These are phyloP conservation scores for Heterochromis multidens DNA, from an alignment of 2,113 vertebrate species.

Conservation along the genomic window DNA sequence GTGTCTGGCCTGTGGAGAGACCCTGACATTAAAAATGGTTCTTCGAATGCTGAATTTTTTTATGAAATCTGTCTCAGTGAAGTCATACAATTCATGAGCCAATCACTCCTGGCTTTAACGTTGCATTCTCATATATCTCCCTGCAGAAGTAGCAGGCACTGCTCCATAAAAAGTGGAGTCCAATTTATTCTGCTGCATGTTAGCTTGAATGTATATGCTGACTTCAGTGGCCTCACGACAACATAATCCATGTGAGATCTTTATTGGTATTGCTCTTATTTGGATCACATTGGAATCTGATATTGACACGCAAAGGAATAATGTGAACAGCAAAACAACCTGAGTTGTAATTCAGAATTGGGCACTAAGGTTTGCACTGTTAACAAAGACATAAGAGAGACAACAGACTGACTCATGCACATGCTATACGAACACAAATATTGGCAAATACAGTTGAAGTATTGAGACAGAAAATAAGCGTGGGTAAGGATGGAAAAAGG, in stretches of 20 bases:
- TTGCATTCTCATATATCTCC: background rate
- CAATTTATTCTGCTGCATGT: background rate
- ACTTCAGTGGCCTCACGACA: background rate
- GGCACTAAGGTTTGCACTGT: background rate
- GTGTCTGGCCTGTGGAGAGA: background rate
- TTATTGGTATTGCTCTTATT: background rate
- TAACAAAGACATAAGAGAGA: background rate
- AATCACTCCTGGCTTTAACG: background rate
- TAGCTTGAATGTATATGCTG: background rate
- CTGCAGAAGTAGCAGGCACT: background rate
- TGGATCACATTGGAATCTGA: background rate
- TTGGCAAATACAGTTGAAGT: background rate
- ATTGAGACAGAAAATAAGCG: background rate
- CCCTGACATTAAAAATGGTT: background rate
- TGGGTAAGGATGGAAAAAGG: background rate
- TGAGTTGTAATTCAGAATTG: background rate
- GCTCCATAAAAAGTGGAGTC: background rate
- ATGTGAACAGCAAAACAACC: background rate
- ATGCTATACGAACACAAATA: background rate
- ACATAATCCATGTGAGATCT: rapidly evolving
- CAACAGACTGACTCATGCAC: background rate
- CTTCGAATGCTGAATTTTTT: background rate
- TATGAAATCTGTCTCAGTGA: background rate
- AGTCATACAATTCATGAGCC: background rate
- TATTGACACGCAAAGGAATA: background rate